Evolutionary conservation across 2,888 invertebrate genomes (phyloP), one percentile per base, ranked within the genome.

Genomic region (Eupithecia tripunctaria): DNA sequence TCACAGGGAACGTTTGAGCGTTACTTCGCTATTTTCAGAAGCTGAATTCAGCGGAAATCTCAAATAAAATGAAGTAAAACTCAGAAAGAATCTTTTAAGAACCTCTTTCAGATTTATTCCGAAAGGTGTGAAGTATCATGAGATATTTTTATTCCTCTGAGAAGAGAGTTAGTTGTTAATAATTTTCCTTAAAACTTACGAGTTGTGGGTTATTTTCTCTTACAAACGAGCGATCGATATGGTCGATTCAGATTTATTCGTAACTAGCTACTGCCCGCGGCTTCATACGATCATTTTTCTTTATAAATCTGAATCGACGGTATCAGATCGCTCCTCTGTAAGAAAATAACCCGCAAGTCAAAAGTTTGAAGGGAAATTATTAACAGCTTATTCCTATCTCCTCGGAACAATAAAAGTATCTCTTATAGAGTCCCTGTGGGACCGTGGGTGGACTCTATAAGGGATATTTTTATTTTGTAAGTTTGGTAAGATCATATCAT

Each of bases 11-110:
- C 63, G 43, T 56, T 67, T 47, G 66, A 74, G 72, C 21, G 66
- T 27, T 29, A 43, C 60, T 62, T 69, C 38, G 51, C 68, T 65
- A 71, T 72, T 78, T 68, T 21, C 67, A 67, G 47, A 75, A 79
- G 68, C 73, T 69, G 74, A 59, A 75, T 63, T 75, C 75, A 56
- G 6, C 71, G 75, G 73, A 67, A 75, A 79, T 70, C 60, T 68
- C 74, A 69, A 69, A 75, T 70, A 68, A 71, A 78, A 67, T 67
- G 63, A 41, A 64, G 64, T 21, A 21, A 64, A 64, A 38, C 38
- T 64, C 36, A 21, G 64, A 5, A 25, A 41, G 25, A 25, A 38
- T 64, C 64, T 38, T 25, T 12, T 36, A 63, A 38, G 38, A 64
- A 38, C 21, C 38, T 38, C 66, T 59, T 70, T 73, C 72, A 67